phyloP scores from a whole-genome alignment of 2,888 invertebrate genomes.

The Melanchra persicariae region DNA sequence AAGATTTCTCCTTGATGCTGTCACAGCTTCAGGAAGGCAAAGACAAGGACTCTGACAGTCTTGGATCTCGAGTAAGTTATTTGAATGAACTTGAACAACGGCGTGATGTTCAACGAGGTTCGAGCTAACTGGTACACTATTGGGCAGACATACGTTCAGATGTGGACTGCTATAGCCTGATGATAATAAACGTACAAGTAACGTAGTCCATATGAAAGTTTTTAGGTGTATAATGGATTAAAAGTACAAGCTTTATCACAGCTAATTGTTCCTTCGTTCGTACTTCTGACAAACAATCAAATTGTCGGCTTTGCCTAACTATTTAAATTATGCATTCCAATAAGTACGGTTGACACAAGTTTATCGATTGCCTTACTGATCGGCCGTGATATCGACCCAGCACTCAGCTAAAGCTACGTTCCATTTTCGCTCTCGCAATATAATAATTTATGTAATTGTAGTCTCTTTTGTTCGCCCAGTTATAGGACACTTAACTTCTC shows the following conservation, averaged over 20 bases:
- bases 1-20: slow-evolving; percentile 91
- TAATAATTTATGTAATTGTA: slow-evolving; percentile 44
- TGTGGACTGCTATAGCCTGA: not conserved
- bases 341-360: slow-evolving; percentile 30
- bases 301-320: not conserved
- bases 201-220: too few species aligned
- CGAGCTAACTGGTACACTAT: not conserved
- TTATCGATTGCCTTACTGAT: slow-evolving; percentile 35
- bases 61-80: slow-evolving; percentile 77
- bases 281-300: slow-evolving; percentile 3
- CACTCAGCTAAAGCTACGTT: slow-evolving; percentile 16
- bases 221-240: not conserved
- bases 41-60: slow-evolving; percentile 81
- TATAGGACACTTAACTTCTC: slow-evolving; percentile 6
- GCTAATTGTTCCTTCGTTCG: not conserved
- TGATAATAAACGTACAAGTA: not conserved
- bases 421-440: slow-evolving; percentile 28
- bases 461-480: slow-evolving; percentile 21
- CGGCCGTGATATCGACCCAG: slow-evolving; percentile 41
- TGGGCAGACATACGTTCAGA: not conserved
- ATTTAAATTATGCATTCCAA: slow-evolving; percentile 38
- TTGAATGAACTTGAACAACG: too few species aligned
- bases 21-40: slow-evolving; percentile 83
- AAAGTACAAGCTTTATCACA: not conserved
- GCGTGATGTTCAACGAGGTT: not conserved